These are phyloP conservation scores for Proterorhinus semilunaris DNA, from an alignment of 2,113 vertebrate genomes.

Conservation along the genomic window DNA sequence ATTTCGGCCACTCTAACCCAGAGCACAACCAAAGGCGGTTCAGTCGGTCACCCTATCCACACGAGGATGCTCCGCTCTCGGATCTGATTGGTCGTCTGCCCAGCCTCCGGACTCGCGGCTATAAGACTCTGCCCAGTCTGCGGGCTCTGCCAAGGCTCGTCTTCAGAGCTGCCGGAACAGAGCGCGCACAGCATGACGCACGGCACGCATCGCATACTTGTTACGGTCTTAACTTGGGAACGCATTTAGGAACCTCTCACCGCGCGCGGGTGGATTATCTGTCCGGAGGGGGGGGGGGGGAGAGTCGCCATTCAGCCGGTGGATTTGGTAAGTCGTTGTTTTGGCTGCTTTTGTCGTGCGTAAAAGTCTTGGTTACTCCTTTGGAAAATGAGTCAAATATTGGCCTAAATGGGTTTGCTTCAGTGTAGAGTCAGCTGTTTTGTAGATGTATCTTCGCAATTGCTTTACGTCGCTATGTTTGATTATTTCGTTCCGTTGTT, in stretches of 20 bases:
- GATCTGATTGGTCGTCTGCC: slow-evolving; percentile 53
- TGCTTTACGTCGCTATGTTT: background rate
- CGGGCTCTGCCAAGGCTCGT: background rate
- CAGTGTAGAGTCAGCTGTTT: no score
- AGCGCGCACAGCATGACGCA: background rate
- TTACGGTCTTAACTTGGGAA: background rate
- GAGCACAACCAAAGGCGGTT: no score
- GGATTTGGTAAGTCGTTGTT: background rate
- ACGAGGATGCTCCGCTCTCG: slow-evolving; percentile 20
- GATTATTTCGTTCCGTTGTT: background rate
- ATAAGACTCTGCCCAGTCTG: slow-evolving; percentile 37
- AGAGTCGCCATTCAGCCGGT: background rate
- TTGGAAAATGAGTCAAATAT: background rate
- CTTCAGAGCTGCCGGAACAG: slow-evolving; percentile 25
- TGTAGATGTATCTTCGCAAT: no score
- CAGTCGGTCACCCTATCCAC: no score
- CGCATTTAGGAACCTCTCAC: background rate
- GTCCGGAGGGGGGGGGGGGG: background rate
- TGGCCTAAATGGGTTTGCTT: no score
- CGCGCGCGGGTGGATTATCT: background rate
- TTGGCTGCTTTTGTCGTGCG: background rate
- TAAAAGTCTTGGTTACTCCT: background rate
- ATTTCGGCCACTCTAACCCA: no score
- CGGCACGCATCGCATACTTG: slow-evolving; percentile 1
- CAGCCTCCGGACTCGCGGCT: slow-evolving; percentile 34